Evolutionary conservation across 2,888 invertebrate species (phyloP), one percentile per base, ranked within the genome.

Genomic region (Pandemis heparana): DNA sequence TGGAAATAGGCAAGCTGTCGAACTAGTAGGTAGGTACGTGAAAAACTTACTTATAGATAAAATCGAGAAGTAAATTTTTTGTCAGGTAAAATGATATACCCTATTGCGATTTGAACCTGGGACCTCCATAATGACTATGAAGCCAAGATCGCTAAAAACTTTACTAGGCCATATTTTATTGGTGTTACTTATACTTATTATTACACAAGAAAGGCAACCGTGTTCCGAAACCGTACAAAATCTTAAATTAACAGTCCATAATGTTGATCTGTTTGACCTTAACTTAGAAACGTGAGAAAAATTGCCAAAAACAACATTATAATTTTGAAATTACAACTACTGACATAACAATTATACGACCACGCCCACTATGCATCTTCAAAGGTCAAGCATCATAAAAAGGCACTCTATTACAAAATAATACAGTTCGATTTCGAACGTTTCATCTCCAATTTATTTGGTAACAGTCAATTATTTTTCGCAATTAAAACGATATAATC

Each of bases 401-500:
- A 63, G n/a, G 12, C 8, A 63, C 72, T 23, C 10, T 72, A 41
- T 68, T 48, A 16, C 72, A 9, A 67, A 68, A 48, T n/a, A 6
- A 39, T 23, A 68, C 38, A 3, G 23, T 10, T 43, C 62, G 46
- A 59, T 56, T 56, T 63, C n/a, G 10, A 63, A 56, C 12, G 23
- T 6, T 6, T 18, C 1, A 16, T 10, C 53, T 53, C 3, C 46
- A n/a, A 64, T 63, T 41, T 32, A 56, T 48, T 73, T 68, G 39
- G 48, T 51, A 56, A 64, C 41, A 38, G 32, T 59, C 68, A 69
- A 73, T 73, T 73, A 73, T 68, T 64, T 64, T 64, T 23, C 12
- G 63, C 59, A 73, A 64, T 73, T 64, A 72, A 67, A 62, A 3
- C 59, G 18, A 68, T 64, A n/a, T 53, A 61, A 66, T 53, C 51